phyloP scores from a whole-genome alignment of 1,140 invertebrate genomes.

The Zophobas morio region DNA sequence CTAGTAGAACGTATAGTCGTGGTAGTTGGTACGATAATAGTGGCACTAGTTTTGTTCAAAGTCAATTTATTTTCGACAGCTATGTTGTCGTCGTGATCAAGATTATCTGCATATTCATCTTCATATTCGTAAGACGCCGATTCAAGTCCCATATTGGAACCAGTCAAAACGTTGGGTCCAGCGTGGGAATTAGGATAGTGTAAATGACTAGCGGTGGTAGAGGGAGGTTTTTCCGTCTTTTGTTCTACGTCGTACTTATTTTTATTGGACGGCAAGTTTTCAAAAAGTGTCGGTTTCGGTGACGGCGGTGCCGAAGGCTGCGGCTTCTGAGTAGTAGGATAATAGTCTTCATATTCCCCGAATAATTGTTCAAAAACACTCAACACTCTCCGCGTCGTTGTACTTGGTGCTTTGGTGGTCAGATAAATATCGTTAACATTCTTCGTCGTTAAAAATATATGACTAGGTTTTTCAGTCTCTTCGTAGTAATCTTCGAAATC shows the following conservation, averaged over 20 bases:
- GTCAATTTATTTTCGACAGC: conserved; percentile 58
- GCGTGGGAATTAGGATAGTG: conserved; percentile 54
- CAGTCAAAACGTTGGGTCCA: conserved; percentile 57
- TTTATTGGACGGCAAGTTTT: conserved; percentile 51
- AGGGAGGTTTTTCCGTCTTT: conserved; percentile 32
- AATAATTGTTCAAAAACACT: conserved; percentile 66
- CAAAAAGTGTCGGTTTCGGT: conserved; percentile 33
- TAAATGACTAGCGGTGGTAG: conserved; percentile 7
- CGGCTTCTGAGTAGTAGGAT: conserved; percentile 55
- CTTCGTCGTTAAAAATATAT: conserved; percentile 56
- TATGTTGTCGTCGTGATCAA: conserved; percentile 56
- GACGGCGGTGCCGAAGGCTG: conserved; percentile 14
- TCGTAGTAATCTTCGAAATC: conserved; percentile 62
- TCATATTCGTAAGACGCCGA: conserved; percentile 60
- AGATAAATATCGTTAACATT: conserved; percentile 50
- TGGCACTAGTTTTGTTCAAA: conserved; percentile 46
- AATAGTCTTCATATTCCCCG: conserved; percentile 63
- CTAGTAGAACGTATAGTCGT: not conserved
- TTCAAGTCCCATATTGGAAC: conserved; percentile 57
- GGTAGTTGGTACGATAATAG: conserved; percentile 58
- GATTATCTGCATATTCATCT: conserved; percentile 56
- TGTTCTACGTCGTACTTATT: conserved; percentile 25
- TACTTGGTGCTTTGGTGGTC: conserved; percentile 53
- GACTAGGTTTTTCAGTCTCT: conserved; percentile 48
- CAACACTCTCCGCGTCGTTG: conserved; percentile 62